Conservation (phyloP, 2,113 vertebrate species). For the Channa maculata region DNA sequence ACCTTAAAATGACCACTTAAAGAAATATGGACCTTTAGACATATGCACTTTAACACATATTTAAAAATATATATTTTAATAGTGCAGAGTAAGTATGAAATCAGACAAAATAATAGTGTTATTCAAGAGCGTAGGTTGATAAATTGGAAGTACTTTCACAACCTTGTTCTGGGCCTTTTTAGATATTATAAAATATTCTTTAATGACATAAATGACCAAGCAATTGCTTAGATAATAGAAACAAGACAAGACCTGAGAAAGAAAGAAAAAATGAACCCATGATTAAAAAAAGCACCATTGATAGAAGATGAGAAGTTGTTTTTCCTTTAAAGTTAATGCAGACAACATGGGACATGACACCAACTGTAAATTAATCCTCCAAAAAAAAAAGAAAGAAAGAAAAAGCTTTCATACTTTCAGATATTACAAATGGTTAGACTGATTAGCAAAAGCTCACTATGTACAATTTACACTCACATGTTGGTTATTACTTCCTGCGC, state of each 20-base stretch:
- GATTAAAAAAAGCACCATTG: conserved; percentile 59
- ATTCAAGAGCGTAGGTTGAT: conserved; percentile 51
- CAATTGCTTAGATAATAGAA: conserved; percentile 34
- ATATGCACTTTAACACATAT: neutral
- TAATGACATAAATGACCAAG: conserved; percentile 51
- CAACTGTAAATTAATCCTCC: neutral
- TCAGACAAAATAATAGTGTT: conserved; percentile 48
- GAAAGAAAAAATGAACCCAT: conserved; percentile 63
- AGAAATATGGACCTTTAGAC: neutral
- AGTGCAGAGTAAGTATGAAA: conserved; percentile 67
- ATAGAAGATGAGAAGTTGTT: conserved; percentile 23
- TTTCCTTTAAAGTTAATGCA: neutral
- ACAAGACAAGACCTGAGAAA: conserved; percentile 79
- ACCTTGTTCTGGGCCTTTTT: conserved; percentile 9
- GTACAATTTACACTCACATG: conserved; percentile 20
- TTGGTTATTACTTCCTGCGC: conserved; percentile 21
- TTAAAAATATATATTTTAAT: conserved; percentile 74
- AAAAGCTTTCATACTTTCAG: conserved; percentile 6
- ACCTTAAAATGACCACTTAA: no score
- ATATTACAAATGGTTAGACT: conserved; percentile 1
- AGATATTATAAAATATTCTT: conserved; percentile 44
- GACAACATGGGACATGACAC: neutral
- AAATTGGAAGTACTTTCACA: conserved; percentile 37
- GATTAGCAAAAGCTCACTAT: conserved; percentile 42
- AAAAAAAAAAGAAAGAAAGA: neutral